Base-by-base conservation (phyloP, 2,888 invertebrate genomes). In the Entomobrya multifasciata region DNA sequence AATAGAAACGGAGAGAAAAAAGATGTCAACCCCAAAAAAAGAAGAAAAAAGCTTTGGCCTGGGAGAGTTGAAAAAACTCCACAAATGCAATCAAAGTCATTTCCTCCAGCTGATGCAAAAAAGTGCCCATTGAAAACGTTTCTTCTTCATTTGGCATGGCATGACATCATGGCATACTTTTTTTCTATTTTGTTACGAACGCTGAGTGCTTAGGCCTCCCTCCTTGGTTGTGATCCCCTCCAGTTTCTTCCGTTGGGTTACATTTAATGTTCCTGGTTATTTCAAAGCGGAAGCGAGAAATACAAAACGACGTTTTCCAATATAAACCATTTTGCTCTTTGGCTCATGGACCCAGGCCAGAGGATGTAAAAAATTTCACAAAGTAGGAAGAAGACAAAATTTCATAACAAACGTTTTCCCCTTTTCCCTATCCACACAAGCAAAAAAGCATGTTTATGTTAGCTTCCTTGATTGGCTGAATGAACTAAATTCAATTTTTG, bases 61-160 rank as follows among this genome's bases (percentile, higher is more conserved):
- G 22, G 0, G 11, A 22, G 25, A 60, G 30, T 60, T 60, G 49
- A 49, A 70, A 25, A 85, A 74, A 27, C 49, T 36, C 36, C 49
- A 52, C 62, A 86, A 86, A 86, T 86, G 86, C 86, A 86, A 86
- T 86, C 86, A 86, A 74, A 86, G 86, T 62, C 86, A 86, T 86
- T 86, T 86, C 72, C 86, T 80, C 49, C 86, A 86, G 74, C 86
- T 86, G 86, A 79, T 86, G 74, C 86, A 78, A 22, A 57, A 22
- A 20, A 77, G 25, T 55, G 44, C 36, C 17, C 0, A 67, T 13
- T 67, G 5, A 8, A 36, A 36, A 8, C 27, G 13, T 67, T 44
- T 22, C 13, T 6, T 41, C 25, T 41, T 6, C 11, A 27, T 74
- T 55, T 17, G 20, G 47, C 15, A 70, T 25, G 70, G 25, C 25